These are phyloP conservation scores for Pteronura brasiliensis DNA, from an alignment of 2,113 vertebrate species.

Conservation along the genomic window DNA sequence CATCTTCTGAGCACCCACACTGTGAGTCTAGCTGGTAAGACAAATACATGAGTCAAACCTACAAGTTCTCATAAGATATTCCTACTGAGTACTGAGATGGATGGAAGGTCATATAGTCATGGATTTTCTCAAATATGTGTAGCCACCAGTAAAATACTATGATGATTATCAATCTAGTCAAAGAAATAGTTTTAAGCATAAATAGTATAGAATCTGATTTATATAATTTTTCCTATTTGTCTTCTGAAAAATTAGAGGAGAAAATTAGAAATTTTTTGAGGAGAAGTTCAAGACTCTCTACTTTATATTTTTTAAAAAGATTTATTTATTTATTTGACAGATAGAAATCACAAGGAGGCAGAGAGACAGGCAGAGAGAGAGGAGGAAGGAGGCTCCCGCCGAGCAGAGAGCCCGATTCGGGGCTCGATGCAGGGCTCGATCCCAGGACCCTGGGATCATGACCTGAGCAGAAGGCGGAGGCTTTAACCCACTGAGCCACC, in stretches of 20 bases:
- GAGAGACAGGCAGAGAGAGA: too few relatives aligned
- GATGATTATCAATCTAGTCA: not conserved
- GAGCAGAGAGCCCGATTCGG: too few relatives aligned
- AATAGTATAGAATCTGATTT: not conserved
- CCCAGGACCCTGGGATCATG: too few relatives aligned
- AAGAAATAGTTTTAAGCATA: slow-evolving; percentile 21
- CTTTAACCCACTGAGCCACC: too few relatives aligned
- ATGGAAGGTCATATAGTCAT: not conserved
- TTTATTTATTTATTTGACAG: too few relatives aligned
- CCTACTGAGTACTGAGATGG: not conserved
- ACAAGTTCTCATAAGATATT: not conserved
- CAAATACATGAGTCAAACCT: not conserved
- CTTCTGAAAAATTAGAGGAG: not conserved
- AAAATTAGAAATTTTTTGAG: slow-evolving; percentile 16
- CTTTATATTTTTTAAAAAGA: too few relatives aligned
- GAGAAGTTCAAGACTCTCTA: not conserved
- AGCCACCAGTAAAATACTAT: not conserved
- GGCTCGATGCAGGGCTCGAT: too few relatives aligned
- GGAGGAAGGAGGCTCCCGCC: too few relatives aligned
- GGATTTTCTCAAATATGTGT: not conserved
- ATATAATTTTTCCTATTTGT: slow-evolving; percentile 1
- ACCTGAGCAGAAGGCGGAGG: too few relatives aligned
- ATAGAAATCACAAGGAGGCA: too few relatives aligned
- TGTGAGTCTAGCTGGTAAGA: not conserved
- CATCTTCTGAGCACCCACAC: not conserved